These are phyloP conservation scores for Cacoxenus indagator DNA, from an alignment of 2,888 invertebrate species.

Conservation along the genomic window DNA sequence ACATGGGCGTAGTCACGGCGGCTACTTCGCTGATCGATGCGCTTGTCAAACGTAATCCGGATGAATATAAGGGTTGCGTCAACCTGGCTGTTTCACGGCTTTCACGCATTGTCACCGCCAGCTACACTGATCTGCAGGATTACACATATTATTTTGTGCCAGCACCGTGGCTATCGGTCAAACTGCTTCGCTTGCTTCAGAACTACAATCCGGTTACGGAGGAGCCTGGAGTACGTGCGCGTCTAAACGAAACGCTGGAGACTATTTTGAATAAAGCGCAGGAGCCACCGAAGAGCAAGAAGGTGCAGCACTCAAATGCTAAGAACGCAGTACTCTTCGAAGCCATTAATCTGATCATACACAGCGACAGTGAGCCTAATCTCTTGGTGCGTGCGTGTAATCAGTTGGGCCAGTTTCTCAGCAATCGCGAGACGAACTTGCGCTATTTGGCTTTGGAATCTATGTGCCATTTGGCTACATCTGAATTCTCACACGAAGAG, in stretches of 20 bases:
- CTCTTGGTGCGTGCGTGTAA: conserved; percentile 98
- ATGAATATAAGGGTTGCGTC: conserved; percentile 99
- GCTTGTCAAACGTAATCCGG: conserved; percentile 97
- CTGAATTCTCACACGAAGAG: conserved; percentile 99
- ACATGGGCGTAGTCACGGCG: conserved; percentile 99
- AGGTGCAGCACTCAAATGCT: conserved; percentile 99
- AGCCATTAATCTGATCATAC: conserved; percentile 99
- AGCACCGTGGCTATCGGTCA: conserved; percentile 99
- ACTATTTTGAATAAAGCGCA: conserved; percentile 99
- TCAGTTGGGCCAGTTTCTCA: conserved; percentile 98
- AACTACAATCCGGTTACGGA: conserved; percentile 98
- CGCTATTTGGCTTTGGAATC: conserved; percentile 98
- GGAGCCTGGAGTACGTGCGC: conserved; percentile 96
- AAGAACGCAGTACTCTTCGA: conserved; percentile 99
- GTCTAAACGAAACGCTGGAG: conserved; percentile 97
- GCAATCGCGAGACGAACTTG: conserved; percentile 96
- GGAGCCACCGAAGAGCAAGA: conserved; percentile 99
- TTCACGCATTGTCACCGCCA: conserved; percentile 97
- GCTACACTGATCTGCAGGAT: conserved; percentile 99
- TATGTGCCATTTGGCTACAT: conserved; percentile 99
- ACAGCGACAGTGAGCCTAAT: conserved; percentile 98
- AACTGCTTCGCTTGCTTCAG: conserved; percentile 93
- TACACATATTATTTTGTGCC: conserved; percentile 99
- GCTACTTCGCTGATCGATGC: conserved; percentile 98
- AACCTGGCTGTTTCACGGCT: conserved; percentile 97